These are phyloP conservation scores for Conus canariensis DNA, from an alignment of 2,888 invertebrate species.

Conservation along the genomic window DNA sequence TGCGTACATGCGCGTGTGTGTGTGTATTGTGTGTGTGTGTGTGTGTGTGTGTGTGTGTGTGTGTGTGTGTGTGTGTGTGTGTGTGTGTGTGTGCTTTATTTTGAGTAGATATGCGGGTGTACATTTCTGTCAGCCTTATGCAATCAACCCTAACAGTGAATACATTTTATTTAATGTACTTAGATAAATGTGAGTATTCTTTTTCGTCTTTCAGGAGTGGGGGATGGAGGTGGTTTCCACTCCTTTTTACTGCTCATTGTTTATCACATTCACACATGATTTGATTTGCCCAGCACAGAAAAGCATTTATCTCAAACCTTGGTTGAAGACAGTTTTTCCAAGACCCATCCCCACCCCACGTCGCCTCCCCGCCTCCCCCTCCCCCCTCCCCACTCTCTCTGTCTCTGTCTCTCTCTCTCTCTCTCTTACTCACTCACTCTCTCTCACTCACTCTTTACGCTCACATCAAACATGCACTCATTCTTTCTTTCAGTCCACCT, in stretches of 20 bases:
- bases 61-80: slow-evolving; percentile 14
- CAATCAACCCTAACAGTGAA: neutral
- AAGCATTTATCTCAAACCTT: neutral
- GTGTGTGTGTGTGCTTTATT: neutral
- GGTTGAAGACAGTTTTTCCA: too few relatives aligned
- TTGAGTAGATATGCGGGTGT: slow-evolving; percentile 15
- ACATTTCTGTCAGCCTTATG: neutral
- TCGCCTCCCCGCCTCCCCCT: too few relatives aligned
- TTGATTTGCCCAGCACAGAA: neutral
- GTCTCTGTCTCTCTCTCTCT: neutral
- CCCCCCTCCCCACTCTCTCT: neutral
- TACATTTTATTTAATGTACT: neutral
- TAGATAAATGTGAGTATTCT: neutral
- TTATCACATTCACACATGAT: too few relatives aligned
- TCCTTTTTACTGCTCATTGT: neutral
- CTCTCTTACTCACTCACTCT: slow-evolving; percentile 28
- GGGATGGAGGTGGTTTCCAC: neutral
- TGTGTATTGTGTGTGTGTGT: neutral
- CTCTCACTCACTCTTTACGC: slow-evolving; percentile 34
- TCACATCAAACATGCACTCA: neutral
- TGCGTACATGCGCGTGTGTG: neutral
- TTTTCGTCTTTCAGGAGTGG: neutral
- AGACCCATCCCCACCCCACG: too few relatives aligned
- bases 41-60: neutral
- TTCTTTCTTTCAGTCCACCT: neutral